Base-by-base conservation (phyloP, 2,797 vertebrate species). In the Prionace glauca region DNA sequence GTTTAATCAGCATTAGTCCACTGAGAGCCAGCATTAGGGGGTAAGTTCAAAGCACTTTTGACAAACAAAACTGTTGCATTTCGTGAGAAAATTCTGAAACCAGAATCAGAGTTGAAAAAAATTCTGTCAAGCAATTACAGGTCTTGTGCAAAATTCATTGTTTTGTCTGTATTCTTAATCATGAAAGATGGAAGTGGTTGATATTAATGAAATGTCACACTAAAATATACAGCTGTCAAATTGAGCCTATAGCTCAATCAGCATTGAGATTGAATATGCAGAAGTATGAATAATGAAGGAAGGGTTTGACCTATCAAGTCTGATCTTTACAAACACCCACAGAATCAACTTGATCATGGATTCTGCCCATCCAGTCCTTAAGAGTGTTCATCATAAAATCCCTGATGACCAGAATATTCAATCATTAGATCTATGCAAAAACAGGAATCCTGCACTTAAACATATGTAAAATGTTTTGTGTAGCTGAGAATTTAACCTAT, bases 201-300 rank as follows among this genome's bases (percentile, higher is more conserved):
- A 94, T 94, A 69, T 69, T 94, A 29, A 24, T 84, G 65, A 69
- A 93, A 3, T 60, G 60, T 32, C 67, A 67, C 62, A 91, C 14
- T 3, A 94, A 94, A 94, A 14, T 94, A 94, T 94, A 94, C 26
- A 74, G 69, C 92, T 94, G 92, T 45, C 69, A 94, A 16, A 41
- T 72, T 74, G 67, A 94, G 7, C 36, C 12, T 14, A 69, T 22
- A 72, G 10, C 36, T 72, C 45, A 74, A 29, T 94, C 41, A 71
- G 22, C 67, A 14, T 94, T 94, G 65, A 45, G 67, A 74, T 36
- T 74, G 69, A 72, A 72, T 50, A 29, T 50, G 22, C 36, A 56
- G 14, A 14, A 29, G 24, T 24, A 94, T 94, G 26, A 45, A 74
- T 74, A 71, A 45, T 11, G 0, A 94, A 94, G 4, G 24, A 26